phyloP scores from a whole-genome alignment of 2,797 vertebrate species.

The Oophaga sylvatica region DNA sequence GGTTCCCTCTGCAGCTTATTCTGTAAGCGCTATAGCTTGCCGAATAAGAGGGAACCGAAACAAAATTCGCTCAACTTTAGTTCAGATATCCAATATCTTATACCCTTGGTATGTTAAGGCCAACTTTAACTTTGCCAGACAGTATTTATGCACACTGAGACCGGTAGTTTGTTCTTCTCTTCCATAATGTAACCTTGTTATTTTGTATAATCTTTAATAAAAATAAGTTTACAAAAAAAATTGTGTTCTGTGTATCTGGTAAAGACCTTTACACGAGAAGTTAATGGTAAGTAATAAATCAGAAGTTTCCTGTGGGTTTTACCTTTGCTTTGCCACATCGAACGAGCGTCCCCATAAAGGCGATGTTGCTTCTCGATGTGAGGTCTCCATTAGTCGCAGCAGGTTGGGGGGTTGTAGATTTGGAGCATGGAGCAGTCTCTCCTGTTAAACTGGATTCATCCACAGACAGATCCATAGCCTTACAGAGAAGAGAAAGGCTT shows the following conservation, averaged over 20 bases:
- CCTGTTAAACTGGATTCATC: constrained; percentile 96
- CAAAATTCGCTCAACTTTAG: too few species aligned
- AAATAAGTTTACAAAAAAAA: too few species aligned
- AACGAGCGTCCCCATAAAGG: constrained; percentile 97
- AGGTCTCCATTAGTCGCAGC: constrained; percentile 84
- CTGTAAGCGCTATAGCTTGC: too few species aligned
- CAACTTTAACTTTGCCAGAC: too few species aligned
- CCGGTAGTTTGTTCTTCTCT: too few species aligned
- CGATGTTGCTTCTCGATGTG: constrained; percentile 91
- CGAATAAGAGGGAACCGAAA: too few species aligned
- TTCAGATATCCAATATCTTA: too few species aligned
- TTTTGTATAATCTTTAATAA: too few species aligned
- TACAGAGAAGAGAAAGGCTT: constrained; percentile 32
- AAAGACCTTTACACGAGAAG: not conserved
- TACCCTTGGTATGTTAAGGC: too few species aligned
- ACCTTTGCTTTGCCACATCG: constrained; percentile 97
- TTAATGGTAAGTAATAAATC: not conserved
- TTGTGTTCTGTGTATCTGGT: not conserved
- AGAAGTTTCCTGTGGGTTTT: constrained; percentile 43
- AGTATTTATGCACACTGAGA: too few species aligned
- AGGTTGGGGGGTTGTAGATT: constrained; percentile 83
- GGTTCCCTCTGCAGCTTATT: too few species aligned
- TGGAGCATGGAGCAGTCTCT: constrained; percentile 90
- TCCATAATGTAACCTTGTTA: too few species aligned
- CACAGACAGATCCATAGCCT: constrained; percentile 88